Evolutionary conservation across 1,140 invertebrate species (phyloP).

Genomic region (Caenorhabditis inopinata): DNA sequence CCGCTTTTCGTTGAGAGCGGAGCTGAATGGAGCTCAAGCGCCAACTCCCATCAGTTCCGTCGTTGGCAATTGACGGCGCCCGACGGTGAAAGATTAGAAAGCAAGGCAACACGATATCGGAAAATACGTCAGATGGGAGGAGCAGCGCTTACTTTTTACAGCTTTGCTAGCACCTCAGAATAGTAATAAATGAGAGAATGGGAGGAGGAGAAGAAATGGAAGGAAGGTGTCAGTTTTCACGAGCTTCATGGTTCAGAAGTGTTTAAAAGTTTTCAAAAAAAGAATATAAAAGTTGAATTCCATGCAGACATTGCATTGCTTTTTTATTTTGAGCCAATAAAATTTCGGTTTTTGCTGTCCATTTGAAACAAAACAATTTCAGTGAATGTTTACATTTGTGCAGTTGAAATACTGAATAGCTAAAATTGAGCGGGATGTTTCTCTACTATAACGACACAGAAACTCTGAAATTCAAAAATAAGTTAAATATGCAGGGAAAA

Average conservation of each 20-base stretch:
- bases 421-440: no score
- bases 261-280: no score
- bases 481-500: no score
- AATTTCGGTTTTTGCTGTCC: no score
- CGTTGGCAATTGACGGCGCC: not conserved
- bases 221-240: conserved; percentile 6
- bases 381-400: no score
- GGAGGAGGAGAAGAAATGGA: not conserved
- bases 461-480: no score
- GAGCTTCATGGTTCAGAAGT: not conserved
- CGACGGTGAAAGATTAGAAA: conserved; percentile 22
- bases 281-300: no score
- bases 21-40: not conserved
- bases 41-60: conserved; percentile 6
- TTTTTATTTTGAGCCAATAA: no score
- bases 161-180: not conserved
- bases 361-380: not conserved
- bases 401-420: no score
- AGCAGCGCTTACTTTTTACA: not conserved
- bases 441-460: no score
- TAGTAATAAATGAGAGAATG: not conserved
- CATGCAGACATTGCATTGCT: no score
- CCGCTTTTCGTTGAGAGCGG: not conserved
- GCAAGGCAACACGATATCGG: conserved; percentile 16
- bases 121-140: not conserved